Evolutionary conservation across 1,140 invertebrate genomes (phyloP), one percentile per base, ranked within the genome.

Genomic region (Sarcophaga bullata): DNA sequence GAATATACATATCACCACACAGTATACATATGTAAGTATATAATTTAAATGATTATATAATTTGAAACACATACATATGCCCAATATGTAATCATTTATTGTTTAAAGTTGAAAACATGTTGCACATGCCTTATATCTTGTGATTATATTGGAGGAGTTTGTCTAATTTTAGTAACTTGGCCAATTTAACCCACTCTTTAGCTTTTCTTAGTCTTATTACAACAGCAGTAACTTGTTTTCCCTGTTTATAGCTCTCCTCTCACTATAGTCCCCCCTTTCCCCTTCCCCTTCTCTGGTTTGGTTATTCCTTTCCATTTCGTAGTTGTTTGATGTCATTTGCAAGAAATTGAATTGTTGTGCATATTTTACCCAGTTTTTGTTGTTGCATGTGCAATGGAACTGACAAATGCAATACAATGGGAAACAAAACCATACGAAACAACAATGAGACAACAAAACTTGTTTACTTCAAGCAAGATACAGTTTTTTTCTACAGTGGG

Each of bases 311-410:
- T 37, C 25, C 25, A 37, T 37, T 37, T 37, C 25, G 25, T 37
- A 13, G 5, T 13, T 58, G 54, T 58, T 68, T 19, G 17, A n/a
- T 68, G 17, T 68, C 62, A 68, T 68, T 58, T 68, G 8, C 62
- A 68, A 68, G 62, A 6, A 8, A 68, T 68, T 68, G 25, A n/a
- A n/a, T n/a, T n/a, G 19, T 68, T 68, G 8, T 68, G n/a, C 7
- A 68, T 19, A 68, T 68, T 68, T 68, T 68, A 68, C 62, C 62
- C n/a, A 68, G n/a, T 68, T 68, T 68, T 68, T 68, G 62, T 68
- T 68, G 17, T 68, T 68, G n/a, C 6, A 68, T 68, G 25, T 37
- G 19, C 62, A 68, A 68, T 25, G 19, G 15, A 68, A 68, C 17
- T 68, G 62, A 68, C 62, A 68, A 68, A 58, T 13, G n/a, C 54